Conservation (phyloP, 1,140 invertebrate genomes). For the Brachionus paranguensis region DNA sequence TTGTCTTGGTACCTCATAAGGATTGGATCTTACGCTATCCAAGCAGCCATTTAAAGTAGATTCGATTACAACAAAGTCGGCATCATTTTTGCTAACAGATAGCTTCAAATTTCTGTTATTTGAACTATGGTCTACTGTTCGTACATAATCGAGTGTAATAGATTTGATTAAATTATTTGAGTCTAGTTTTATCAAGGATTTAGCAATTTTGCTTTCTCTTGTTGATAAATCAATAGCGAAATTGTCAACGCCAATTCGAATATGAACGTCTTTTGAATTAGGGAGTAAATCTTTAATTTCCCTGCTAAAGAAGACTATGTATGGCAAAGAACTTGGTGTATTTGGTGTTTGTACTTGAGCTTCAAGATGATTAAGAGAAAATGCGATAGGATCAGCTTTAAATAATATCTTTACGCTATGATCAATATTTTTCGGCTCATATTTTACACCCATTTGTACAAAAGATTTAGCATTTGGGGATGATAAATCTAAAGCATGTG, state of each 20-base stretch:
- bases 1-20: constrained; percentile 3
- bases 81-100: background rate
- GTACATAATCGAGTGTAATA: background rate
- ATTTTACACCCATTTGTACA: background rate
- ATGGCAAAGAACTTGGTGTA: background rate
- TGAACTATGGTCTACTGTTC: background rate
- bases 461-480: background rate
- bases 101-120: background rate
- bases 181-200: constrained; percentile 3
- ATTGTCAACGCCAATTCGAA: background rate
- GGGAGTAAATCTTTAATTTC: background rate
- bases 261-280: background rate
- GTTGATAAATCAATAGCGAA: background rate
- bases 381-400: background rate
- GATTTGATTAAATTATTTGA: background rate
- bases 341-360: background rate
- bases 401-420: background rate
- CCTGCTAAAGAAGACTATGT: background rate
- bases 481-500: background rate
- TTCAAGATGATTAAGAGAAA: background rate
- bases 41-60: background rate
- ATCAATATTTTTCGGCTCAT: background rate
- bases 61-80: background rate
- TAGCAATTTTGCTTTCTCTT: background rate
- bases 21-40: background rate